Evolutionary conservation across 92 coral and sea anemone genomes (phyloP), one percentile per base, ranked within the genome.

Genomic region (Actinernus sp.): DNA sequence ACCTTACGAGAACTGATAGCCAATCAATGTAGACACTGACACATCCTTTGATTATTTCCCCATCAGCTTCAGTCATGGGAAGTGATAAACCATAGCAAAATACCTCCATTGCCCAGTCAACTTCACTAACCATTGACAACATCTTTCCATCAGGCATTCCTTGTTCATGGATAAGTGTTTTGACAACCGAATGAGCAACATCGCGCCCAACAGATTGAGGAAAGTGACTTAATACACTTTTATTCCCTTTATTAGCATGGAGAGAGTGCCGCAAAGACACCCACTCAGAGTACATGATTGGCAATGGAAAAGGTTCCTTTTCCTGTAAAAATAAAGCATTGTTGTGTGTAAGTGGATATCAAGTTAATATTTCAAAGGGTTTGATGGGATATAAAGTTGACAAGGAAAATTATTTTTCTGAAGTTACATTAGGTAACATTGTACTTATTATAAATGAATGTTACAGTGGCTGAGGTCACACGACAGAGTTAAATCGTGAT

Each of bases 91-190:
- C 97, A 48, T 80, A 84, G 55, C 99, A 95, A 22, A 95, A 65
- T 24, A 95, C 99, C 37, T 91, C 97, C 99, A 95, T 91, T 1
- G 86, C 89, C 99, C 99, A 95, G 46, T 95, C 97, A 10, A 95
- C 53, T 16, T 92, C 96, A 17, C 61, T 73, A 21, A 79, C 63
- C 7, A 96, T 64, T 6, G 69, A 36, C 7, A 95, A 88, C 50
- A 76, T 55, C 39, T 55, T 75, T 17, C 65, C 52, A 38, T 83
- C 93, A 27, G 78, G 67, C 2, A 56, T 30, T 21, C 71, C 73
- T 40, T 85, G 75, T 22, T 88, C 88, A 22, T 87, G 88, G 0
- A 84, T 78, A 1, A 94, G 78, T 24, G 88, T 95, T 55, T 75
- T 83, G 2, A 92, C 85, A 0, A 95, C 93, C 4, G 92, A 58